These are phyloP conservation scores for Pseudococcus jackbeardsleyi DNA, from an alignment of 2,888 invertebrate genomes.

Conservation along the genomic window DNA sequence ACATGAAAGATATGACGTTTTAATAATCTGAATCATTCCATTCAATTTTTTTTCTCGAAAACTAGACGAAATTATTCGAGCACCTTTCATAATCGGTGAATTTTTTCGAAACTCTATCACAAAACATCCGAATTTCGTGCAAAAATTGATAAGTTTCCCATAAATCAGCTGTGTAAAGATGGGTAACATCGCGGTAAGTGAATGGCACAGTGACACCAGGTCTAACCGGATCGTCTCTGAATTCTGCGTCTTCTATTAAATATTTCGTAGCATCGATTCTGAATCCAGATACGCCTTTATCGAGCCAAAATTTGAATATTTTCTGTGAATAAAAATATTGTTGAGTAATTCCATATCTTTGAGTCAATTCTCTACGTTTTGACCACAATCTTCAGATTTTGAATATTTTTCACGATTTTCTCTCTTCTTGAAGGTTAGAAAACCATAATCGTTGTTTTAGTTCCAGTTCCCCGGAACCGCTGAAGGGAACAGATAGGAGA, in stretches of 20 bases:
- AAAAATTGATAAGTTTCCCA: conserved; percentile 56
- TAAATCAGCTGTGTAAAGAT: conserved; percentile 41
- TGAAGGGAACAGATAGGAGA: no score
- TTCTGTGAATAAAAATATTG: background rate
- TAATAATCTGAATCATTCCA: no score
- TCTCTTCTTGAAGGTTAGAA: no score
- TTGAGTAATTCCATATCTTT: no score
- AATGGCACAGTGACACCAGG: background rate
- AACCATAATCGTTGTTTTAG: no score
- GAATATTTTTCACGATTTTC: no score
- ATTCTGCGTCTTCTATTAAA: conserved; percentile 56
- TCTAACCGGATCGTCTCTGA: conserved; percentile 60
- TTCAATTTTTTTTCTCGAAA: no score
- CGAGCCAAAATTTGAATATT: conserved; percentile 65
- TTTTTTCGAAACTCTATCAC: conserved; percentile 51
- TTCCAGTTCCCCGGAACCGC: no score
- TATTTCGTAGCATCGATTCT: conserved; percentile 41
- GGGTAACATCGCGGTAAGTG: conserved; percentile 5
- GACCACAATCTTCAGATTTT: no score
- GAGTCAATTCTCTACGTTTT: no score
- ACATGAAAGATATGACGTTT: no score
- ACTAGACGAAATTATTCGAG: no score
- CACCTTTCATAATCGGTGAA: conserved; percentile 36
- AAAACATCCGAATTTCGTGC: conserved; percentile 56
- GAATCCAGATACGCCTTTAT: conserved; percentile 65